Conservation (phyloP, 2,113 vertebrate genomes). For the Nansenia antarctica region DNA sequence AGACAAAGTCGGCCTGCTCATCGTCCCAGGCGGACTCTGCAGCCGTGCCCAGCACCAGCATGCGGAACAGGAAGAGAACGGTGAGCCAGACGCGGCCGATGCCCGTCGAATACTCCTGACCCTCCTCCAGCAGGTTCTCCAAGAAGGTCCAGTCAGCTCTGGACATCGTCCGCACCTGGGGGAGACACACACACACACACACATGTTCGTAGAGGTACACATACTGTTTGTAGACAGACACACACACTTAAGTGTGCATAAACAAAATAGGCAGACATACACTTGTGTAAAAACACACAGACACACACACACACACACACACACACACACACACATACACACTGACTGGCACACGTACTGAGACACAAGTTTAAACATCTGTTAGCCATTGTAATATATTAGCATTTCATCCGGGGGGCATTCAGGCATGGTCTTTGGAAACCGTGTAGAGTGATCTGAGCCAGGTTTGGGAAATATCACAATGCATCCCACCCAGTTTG, state of each 20-base stretch:
- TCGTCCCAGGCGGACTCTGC: conserved; percentile 96
- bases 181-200: neutral
- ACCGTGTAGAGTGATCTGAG: neutral
- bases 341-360: neutral
- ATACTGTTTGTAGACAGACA: neutral
- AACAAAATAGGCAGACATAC: neutral
- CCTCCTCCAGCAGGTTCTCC: conserved; percentile 91
- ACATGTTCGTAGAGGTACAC: neutral
- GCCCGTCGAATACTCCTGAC: conserved; percentile 89
- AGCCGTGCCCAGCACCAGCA: conserved; percentile 88
- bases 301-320: conserved; percentile 9
- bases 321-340: neutral
- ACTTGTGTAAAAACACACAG: neutral
- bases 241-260: neutral
- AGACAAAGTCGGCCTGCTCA: conserved; percentile 89
- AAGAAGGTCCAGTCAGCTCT: conserved; percentile 97
- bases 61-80: conserved; percentile 95
- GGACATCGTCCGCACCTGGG: conserved; percentile 75
- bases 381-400: too few relatives aligned
- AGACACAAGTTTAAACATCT: neutral
- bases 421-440: too few relatives aligned
- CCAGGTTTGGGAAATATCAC: too few relatives aligned
- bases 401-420: too few relatives aligned
- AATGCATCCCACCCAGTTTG: too few relatives aligned
- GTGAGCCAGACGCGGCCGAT: conserved; percentile 94